Percentiles rank a stretch among this genome's conserved stretches.
phyloP scores from a whole-genome alignment of 2,113 vertebrate genomes.

The Eolophus roseicapilla region DNA sequence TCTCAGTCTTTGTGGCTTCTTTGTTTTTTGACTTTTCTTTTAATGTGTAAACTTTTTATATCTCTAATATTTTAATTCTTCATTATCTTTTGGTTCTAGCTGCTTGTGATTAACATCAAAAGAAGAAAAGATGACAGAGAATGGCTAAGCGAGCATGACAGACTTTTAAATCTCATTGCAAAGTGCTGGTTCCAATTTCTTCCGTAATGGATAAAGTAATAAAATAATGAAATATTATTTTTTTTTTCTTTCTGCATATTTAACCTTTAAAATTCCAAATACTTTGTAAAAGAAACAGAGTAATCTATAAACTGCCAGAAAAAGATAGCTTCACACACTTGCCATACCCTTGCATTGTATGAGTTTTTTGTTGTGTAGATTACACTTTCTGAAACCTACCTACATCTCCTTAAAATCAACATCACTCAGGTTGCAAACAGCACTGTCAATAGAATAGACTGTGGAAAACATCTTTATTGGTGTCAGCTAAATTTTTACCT shows the following conservation, averaged over 20 bases:
- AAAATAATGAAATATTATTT: neutral
- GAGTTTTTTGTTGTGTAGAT: neutral
- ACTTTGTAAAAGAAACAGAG: neutral
- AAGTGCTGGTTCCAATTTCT: neutral
- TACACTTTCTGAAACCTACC: neutral
- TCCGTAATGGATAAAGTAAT: neutral
- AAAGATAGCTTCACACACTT: neutral
- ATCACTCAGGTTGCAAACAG: neutral
- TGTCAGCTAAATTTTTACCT: neutral
- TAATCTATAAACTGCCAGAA: neutral
- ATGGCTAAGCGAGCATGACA: neutral
- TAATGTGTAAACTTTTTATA: neutral
- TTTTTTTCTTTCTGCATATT: neutral
- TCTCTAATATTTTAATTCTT: slow-evolving; percentile 15
- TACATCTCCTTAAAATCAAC: neutral
- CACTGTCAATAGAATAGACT: neutral
- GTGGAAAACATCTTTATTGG: neutral
- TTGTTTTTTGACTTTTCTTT: neutral
- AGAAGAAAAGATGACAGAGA: slow-evolving; percentile 22
- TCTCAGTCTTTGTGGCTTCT: neutral
- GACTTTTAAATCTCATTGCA: neutral
- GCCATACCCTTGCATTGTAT: neutral
- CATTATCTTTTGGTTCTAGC: neutral
- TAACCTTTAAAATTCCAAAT: neutral
- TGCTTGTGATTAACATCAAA: slow-evolving; percentile 31